Conservation (phyloP, 2,113 vertebrate genomes). For the Paramisgurnus dabryanus region DNA sequence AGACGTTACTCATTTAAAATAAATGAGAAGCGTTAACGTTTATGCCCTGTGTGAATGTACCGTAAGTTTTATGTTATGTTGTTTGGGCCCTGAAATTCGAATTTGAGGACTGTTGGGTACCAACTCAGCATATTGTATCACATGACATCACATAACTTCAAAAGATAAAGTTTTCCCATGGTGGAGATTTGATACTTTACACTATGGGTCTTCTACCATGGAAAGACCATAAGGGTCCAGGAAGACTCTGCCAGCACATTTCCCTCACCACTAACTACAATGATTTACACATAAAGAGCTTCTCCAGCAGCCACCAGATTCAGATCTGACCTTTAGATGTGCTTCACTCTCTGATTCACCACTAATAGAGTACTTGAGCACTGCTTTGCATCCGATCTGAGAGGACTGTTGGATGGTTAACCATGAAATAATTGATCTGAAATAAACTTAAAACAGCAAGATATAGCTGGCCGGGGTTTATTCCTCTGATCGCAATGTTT, state of each 20-base stretch:
- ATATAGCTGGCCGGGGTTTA: not conserved
- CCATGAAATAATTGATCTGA: conserved; percentile 15
- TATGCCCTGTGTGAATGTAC: no score
- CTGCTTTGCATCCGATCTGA: conserved; percentile 22
- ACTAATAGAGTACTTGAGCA: conserved; percentile 43
- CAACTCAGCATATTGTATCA: not conserved
- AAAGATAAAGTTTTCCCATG: not conserved
- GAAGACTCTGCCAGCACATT: not conserved
- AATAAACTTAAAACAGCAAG: conserved; percentile 3
- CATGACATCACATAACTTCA: not conserved
- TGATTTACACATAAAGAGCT: conserved; percentile 61
- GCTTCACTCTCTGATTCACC: conserved; percentile 66
- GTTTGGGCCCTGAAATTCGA: no score
- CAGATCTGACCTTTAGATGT: conserved; percentile 70
- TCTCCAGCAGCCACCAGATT: conserved; percentile 60
- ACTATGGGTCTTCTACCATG: conserved; percentile 11
- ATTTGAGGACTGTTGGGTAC: not conserved
- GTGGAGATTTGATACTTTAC: not conserved
- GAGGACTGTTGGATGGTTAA: conserved; percentile 7
- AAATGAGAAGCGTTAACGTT: no score
- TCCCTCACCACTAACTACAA: conserved; percentile 11
- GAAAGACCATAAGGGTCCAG: not conserved
- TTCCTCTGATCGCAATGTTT: not conserved
- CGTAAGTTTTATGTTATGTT: no score
- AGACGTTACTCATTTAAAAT: no score